Conservation (phyloP, 2,797 vertebrate species). For the Philypnodon macrostomus region DNA sequence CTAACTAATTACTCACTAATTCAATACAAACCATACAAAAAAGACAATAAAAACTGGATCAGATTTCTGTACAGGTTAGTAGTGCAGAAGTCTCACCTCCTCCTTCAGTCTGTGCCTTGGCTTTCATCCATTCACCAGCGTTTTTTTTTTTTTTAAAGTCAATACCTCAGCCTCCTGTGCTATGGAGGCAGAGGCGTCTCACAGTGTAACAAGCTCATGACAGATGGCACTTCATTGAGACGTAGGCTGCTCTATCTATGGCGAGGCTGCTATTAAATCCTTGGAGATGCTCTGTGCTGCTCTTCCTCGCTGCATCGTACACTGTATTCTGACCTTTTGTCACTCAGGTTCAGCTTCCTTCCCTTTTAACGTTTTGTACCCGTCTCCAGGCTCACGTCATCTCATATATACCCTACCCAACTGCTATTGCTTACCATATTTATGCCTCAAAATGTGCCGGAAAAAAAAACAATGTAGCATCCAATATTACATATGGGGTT, state of each 20-base stretch:
- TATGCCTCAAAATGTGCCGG: slow-evolving; percentile 1
- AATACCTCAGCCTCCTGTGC: slow-evolving; percentile 10
- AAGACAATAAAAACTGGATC: no score
- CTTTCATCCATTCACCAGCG: slow-evolving; percentile 21
- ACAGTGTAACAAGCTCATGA: slow-evolving; percentile 51
- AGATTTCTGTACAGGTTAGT: slow-evolving; percentile 3
- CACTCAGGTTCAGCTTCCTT: slow-evolving; percentile 15
- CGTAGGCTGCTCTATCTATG: slow-evolving; percentile 53
- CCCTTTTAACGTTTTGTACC: slow-evolving; percentile 16
- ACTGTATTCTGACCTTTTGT: slow-evolving; percentile 14
- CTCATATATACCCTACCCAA: slow-evolving; percentile 6
- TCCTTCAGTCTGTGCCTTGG: slow-evolving; percentile 20
- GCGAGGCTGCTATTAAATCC: slow-evolving; percentile 53
- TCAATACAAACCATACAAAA: no score
- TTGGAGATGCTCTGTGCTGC: slow-evolving; percentile 35
- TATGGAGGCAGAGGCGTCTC: slow-evolving; percentile 27
- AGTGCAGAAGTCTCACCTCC: not conserved
- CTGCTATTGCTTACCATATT: not conserved
- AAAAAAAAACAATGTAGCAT: not conserved
- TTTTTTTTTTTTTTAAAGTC: slow-evolving; percentile 33
- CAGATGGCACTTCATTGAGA: slow-evolving; percentile 54
- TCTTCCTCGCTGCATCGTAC: slow-evolving; percentile 31
- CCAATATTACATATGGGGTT: no score
- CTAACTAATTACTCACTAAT: no score
- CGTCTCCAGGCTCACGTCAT: slow-evolving; percentile 14